Evolutionary conservation across 2,797 vertebrate species (phyloP).

Genomic region (Phylloscopus collybita): DNA sequence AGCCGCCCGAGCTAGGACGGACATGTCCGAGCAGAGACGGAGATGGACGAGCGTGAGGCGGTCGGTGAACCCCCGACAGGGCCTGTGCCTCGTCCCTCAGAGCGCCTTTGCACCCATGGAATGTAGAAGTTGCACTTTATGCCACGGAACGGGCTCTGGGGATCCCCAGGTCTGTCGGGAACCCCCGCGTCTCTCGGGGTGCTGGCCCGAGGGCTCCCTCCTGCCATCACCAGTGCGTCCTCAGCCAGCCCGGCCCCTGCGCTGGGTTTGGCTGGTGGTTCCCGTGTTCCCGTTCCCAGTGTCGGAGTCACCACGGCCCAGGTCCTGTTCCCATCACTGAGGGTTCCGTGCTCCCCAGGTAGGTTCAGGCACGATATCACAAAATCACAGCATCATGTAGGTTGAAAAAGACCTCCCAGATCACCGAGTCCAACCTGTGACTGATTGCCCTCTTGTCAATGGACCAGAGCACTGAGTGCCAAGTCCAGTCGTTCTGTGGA

Average conservation of each 20-base stretch:
- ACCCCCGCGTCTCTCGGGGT: too few species aligned
- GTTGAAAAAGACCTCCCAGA: not conserved
- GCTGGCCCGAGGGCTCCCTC: not conserved
- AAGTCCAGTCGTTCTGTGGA: accelerated
- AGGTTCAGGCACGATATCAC: not conserved
- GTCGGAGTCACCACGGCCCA: accelerated
- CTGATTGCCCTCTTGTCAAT: not conserved
- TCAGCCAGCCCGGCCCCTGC: not conserved
- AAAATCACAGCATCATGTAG: not conserved
- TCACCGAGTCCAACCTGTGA: not conserved
- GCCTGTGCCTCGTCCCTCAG: not conserved
- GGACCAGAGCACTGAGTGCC: not conserved
- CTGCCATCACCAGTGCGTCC: not conserved
- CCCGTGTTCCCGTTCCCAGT: accelerated
- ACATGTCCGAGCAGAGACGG: not conserved
- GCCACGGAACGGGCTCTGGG: not conserved
- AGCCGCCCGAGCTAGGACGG: accelerated
- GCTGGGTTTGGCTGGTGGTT: not conserved
- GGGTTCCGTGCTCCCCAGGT: not conserved
- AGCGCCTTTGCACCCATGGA: accelerated
- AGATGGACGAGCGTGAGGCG: not conserved
- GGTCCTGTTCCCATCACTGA: not conserved
- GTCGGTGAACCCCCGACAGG: accelerated
- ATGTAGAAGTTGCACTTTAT: not conserved
- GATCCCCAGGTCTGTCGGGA: not conserved